Evolutionary conservation across 2,797 vertebrate species (phyloP).

Genomic region (Lepus oiostolus): DNA sequence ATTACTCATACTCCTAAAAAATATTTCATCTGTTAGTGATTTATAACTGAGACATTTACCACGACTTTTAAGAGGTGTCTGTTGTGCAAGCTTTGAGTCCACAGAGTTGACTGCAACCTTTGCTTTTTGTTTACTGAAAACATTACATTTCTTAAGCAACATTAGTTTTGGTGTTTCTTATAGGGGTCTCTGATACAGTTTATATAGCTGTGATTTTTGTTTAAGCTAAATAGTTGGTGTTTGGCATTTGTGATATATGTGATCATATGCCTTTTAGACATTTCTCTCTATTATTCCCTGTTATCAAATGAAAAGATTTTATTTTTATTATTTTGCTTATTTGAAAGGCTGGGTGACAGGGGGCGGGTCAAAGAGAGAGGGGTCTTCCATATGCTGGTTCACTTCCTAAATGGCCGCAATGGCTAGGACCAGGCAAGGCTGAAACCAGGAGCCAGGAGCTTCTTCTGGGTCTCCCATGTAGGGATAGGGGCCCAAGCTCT

Average conservation of each 20-base stretch:
- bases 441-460: too few species aligned
- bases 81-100: too few species aligned
- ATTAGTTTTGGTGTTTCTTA: neutral
- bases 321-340: too few species aligned
- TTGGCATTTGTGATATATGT: neutral
- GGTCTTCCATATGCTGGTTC: too few species aligned
- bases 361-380: too few species aligned
- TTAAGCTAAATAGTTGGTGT: constrained; percentile 51
- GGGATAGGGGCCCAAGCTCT: too few species aligned
- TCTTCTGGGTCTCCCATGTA: too few species aligned
- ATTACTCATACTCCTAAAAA: constrained; percentile 77
- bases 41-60: constrained; percentile 66
- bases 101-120: neutral
- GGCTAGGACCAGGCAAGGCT: too few species aligned
- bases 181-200: neutral
- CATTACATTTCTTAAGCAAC: constrained; percentile 10
- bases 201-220: constrained; percentile 36
- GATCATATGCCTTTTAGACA: neutral
- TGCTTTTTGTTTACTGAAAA: constrained; percentile 71
- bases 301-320: constrained; percentile 10
- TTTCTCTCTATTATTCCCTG: constrained; percentile 38
- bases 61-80: too few species aligned
- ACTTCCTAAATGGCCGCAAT: too few species aligned
- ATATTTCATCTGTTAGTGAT: constrained; percentile 72
- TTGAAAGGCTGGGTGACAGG: too few species aligned